A percentile compares a stretch with the other conserved stretches of the same genome.
Evolutionary conservation across 1,140 invertebrate species (phyloP).

Genomic region (Helicoverpa armigera): DNA sequence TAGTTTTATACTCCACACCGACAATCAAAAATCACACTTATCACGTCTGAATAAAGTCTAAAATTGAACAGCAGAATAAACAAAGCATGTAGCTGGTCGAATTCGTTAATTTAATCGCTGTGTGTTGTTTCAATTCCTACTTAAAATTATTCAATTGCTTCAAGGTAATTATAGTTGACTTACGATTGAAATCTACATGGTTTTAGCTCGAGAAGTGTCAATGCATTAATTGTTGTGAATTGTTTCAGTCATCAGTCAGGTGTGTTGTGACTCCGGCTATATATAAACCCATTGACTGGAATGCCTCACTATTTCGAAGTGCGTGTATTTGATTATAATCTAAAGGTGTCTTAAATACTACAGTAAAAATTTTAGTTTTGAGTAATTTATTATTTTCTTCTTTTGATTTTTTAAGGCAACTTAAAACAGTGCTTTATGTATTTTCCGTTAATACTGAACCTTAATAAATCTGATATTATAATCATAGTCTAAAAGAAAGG

Average conservation of each 20-base stretch:
- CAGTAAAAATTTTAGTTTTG: too few relatives aligned
- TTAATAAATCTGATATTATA: too few relatives aligned
- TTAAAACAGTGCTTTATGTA: too few relatives aligned
- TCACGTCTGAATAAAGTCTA: not conserved
- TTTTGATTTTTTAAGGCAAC: too few relatives aligned
- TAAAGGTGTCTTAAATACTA: too few relatives aligned
- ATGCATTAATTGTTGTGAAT: not conserved
- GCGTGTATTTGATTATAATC: too few relatives aligned
- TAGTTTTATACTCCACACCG: slow-evolving; percentile 27
- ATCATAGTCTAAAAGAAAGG: too few relatives aligned
- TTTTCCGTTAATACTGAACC: too few relatives aligned
- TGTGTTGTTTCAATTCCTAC: slow-evolving; percentile 40
- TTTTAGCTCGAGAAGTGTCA: not conserved
- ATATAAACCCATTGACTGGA: too few relatives aligned
- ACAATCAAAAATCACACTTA: slow-evolving; percentile 1
- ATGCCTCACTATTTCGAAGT: too few relatives aligned
- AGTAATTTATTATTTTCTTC: too few relatives aligned
- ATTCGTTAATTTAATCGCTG: slow-evolving; percentile 24
- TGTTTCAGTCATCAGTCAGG: not conserved
- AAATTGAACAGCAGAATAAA: not conserved
- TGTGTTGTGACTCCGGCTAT: not conserved
- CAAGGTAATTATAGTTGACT: slow-evolving; percentile 24
- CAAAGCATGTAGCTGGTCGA: not conserved
- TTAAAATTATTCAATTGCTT: slow-evolving; percentile 42
- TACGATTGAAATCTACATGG: slow-evolving; percentile 23